Percentiles rank a stretch among this genome's conserved stretches.
These are phyloP conservation scores for Loxodonta africana DNA, from an alignment of 2,113 vertebrate genomes.

Conservation along the genomic window DNA sequence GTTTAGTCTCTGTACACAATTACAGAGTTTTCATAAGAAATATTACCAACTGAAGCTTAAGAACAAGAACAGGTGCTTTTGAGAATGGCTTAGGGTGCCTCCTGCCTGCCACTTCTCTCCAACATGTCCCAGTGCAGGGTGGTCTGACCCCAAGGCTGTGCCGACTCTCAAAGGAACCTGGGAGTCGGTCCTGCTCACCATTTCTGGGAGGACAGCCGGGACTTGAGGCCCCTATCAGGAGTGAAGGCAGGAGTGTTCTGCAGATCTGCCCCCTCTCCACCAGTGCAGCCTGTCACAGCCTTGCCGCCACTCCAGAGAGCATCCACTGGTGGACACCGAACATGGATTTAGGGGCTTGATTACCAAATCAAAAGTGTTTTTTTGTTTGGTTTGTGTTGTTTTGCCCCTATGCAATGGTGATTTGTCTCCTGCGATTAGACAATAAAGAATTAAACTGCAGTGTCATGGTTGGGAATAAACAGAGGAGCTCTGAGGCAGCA, in stretches of 20 bases:
- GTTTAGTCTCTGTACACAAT: background rate
- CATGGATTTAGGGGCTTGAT: background rate
- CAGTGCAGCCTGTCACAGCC: background rate
- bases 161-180: background rate
- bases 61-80: too few relatives aligned
- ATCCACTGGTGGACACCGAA: background rate
- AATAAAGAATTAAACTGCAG: background rate
- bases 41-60: too few relatives aligned
- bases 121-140: accelerated
- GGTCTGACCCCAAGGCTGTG: accelerated
- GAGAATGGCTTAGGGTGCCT: background rate
- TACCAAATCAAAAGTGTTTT: background rate
- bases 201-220: background rate
- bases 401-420: background rate
- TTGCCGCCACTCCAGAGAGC: background rate
- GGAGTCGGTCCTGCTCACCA: too few relatives aligned
- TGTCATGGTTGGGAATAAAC: too few relatives aligned
- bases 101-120: too few relatives aligned
- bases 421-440: background rate
- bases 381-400: background rate
- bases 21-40: background rate
- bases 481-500: background rate
- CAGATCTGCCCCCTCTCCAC: too few relatives aligned
- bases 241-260: background rate
- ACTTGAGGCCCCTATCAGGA: background rate